Evolutionary conservation across 2,888 invertebrate genomes (phyloP).

Genomic region (Crocallis elinguaria): DNA sequence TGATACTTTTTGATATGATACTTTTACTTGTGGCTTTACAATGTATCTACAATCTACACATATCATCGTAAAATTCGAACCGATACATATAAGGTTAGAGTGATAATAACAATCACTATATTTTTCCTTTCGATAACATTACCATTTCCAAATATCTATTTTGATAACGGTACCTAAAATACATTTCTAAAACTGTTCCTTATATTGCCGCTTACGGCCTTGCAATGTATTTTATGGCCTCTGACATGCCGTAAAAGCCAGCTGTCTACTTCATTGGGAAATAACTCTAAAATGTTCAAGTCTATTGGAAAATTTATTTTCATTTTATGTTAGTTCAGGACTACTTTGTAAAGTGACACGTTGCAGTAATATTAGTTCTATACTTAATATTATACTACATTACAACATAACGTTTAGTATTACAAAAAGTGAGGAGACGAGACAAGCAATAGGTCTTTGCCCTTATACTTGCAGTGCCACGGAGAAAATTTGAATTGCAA

Average conservation of each 20-base stretch:
- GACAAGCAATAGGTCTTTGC: no score
- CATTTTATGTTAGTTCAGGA: slow-evolving; percentile 32
- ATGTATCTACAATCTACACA: no score
- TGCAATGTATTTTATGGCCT: slow-evolving; percentile 46
- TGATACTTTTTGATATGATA: no score
- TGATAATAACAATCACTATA: no score
- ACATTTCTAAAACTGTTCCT: slow-evolving; percentile 14
- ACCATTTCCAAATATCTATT: not conserved
- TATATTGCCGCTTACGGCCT: slow-evolving; percentile 33
- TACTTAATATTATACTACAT: not conserved
- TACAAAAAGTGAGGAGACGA: no score
- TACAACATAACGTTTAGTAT: not conserved
- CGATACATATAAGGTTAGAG: no score
- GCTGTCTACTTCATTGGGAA: slow-evolving; percentile 33
- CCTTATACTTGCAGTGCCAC: no score
- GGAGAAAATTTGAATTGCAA: no score
- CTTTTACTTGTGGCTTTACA: no score
- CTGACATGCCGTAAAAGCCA: slow-evolving; percentile 40
- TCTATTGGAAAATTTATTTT: slow-evolving; percentile 35
- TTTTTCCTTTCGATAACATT: no score
- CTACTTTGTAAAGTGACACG: slow-evolving; percentile 9
- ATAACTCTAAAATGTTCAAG: slow-evolving; percentile 36
- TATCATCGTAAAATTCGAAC: no score
- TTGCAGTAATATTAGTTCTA: not conserved
- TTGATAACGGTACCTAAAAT: slow-evolving; percentile 15